Conservation (phyloP, 2,888 invertebrate genomes). For the Julus scandinavius region DNA sequence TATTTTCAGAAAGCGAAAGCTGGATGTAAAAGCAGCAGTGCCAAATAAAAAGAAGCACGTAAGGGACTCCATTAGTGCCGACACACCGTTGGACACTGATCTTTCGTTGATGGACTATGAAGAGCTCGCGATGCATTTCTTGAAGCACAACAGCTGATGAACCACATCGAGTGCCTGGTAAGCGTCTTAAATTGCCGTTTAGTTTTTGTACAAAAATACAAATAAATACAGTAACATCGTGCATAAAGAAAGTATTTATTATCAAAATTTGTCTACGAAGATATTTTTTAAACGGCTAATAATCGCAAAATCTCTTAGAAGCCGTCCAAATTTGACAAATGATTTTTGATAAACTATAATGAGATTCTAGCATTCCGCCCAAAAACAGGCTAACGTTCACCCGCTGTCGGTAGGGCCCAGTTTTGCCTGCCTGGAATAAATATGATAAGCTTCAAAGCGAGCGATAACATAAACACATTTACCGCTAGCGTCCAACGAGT, state of each 20-base stretch:
- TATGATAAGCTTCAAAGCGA: neutral
- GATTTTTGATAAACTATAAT: neutral
- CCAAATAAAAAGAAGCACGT: neutral
- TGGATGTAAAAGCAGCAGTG: neutral
- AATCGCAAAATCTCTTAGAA: neutral
- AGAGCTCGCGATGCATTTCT: slow-evolving; percentile 47
- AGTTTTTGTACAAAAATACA: neutral
- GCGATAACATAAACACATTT: neutral
- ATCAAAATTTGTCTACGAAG: neutral
- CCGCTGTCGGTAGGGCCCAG: neutral
- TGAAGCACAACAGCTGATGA: neutral
- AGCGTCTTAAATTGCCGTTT: neutral
- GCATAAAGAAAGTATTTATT: slow-evolving; percentile 16
- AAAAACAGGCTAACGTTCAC: neutral
- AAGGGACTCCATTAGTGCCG: neutral
- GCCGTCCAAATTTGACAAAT: neutral
- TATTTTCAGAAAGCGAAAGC: slow-evolving; percentile 33
- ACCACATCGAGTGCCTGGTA: neutral
- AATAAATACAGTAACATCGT: neutral
- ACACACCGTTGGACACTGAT: slow-evolving; percentile 30
- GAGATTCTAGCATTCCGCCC: neutral
- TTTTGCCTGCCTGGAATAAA: neutral
- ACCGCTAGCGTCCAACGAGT: neutral
- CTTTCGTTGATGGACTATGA: slow-evolving; percentile 46
- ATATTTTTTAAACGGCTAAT: neutral